phyloP scores from a whole-genome alignment of 2,888 invertebrate genomes.

The Hipparchia semele region DNA sequence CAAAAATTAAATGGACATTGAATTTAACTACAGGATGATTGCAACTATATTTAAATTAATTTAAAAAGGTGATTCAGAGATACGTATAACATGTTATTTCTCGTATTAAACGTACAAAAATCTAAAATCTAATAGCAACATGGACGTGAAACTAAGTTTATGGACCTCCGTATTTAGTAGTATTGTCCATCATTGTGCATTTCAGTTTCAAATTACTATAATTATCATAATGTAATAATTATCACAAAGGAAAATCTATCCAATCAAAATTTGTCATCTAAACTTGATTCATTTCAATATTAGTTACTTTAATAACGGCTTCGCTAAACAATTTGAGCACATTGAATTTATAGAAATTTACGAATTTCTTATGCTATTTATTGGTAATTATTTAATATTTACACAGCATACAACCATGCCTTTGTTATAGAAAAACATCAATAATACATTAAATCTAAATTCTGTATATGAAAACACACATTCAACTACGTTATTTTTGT shows the following conservation, averaged over 20 bases:
- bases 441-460: slow-evolving; percentile 42
- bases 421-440: slow-evolving; percentile 57
- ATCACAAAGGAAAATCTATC: slow-evolving; percentile 63
- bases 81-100: slow-evolving; percentile 55
- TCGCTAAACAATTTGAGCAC: slow-evolving; percentile 42
- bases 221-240: slow-evolving; percentile 54
- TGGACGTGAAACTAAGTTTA: slow-evolving; percentile 72
- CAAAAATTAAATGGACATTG: slow-evolving; percentile 24
- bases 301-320: slow-evolving; percentile 37
- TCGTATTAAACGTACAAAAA: slow-evolving; percentile 66
- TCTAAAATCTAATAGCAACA: slow-evolving; percentile 62
- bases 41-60: slow-evolving; percentile 6
- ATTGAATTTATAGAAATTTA: slow-evolving; percentile 63
- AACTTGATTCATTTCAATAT: slow-evolving; percentile 28
- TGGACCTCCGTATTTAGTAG: slow-evolving; percentile 75
- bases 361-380: slow-evolving; percentile 28
- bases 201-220: slow-evolving; percentile 49
- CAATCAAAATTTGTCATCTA: slow-evolving; percentile 34
- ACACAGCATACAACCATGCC: slow-evolving; percentile 30
- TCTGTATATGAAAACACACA: slow-evolving; percentile 67
- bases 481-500: slow-evolving; percentile 51
- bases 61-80: slow-evolving; percentile 24
- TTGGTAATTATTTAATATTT: slow-evolving; percentile 32
- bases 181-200: slow-evolving; percentile 82
- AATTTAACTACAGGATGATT: slow-evolving; percentile 17